Evolutionary conservation across 2,888 invertebrate genomes (phyloP).

Genomic region (Heliconius hortense): DNA sequence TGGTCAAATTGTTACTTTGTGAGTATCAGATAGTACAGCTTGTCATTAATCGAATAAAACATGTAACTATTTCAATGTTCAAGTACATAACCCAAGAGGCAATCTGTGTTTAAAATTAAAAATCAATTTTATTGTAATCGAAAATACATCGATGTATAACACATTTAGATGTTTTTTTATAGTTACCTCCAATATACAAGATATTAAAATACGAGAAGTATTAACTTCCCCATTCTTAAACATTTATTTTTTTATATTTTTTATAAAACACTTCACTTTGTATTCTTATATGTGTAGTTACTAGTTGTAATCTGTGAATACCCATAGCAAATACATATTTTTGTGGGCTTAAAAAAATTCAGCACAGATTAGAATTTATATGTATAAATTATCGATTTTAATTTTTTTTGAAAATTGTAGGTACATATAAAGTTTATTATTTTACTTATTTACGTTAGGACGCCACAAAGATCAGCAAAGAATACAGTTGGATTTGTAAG

Average conservation of each 20-base stretch:
- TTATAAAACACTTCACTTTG: neutral
- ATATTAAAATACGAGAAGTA: neutral
- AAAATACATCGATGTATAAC: too few relatives aligned
- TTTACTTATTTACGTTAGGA: neutral
- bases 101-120: too few relatives aligned
- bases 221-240: slow-evolving; percentile 4
- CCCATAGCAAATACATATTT: neutral
- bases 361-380: neutral
- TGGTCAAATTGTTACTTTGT: too few relatives aligned
- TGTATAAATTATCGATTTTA: too few relatives aligned
- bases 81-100: too few relatives aligned
- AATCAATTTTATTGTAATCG: too few relatives aligned
- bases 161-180: neutral
- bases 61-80: too few relatives aligned
- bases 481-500: slow-evolving; percentile 9
- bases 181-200: neutral
- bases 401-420: too few relatives aligned
- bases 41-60: too few relatives aligned
- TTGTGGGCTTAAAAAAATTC: neutral
- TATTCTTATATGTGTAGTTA: neutral
- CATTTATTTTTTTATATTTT: too few relatives aligned
- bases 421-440: too few relatives aligned
- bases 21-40: too few relatives aligned
- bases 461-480: neutral
- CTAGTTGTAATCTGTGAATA: neutral